These are phyloP conservation scores for Rhadina sibilatrix DNA, from an alignment of 2,113 vertebrate genomes.

Conservation along the genomic window DNA sequence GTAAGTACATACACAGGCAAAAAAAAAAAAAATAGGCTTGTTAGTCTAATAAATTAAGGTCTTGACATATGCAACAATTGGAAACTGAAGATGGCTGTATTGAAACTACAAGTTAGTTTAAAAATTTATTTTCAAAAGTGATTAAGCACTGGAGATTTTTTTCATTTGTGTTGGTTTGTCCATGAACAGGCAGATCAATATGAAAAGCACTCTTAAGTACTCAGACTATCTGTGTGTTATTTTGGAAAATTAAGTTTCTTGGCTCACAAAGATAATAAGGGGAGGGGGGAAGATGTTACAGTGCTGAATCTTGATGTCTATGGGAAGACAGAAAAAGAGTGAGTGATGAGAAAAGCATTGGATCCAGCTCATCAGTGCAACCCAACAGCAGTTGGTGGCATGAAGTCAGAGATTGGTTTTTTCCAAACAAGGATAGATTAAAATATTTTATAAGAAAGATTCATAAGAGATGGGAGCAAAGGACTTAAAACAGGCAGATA, in stretches of 20 bases:
- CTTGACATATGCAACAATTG: background rate
- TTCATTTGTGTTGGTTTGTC: background rate
- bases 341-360: background rate
- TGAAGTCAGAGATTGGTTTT: background rate
- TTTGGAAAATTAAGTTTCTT: background rate
- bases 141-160: background rate
- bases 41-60: background rate
- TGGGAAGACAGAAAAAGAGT: background rate
- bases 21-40: background rate
- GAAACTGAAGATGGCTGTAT: background rate
- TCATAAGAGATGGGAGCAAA: background rate
- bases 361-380: background rate
- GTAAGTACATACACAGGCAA: background rate
- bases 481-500: background rate
- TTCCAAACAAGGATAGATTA: background rate
- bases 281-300: rapidly evolving
- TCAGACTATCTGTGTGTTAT: background rate
- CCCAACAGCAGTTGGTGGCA: rapidly evolving
- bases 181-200: background rate
- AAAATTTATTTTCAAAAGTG: background rate
- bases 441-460: background rate
- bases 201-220: background rate
- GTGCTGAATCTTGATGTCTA: rapidly evolving
- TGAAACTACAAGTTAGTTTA: background rate
- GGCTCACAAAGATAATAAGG: background rate